These are phyloP conservation scores for Echinometra lucunter DNA, from an alignment of 53 echinoderm and acorn worm species.

Conservation along the genomic window DNA sequence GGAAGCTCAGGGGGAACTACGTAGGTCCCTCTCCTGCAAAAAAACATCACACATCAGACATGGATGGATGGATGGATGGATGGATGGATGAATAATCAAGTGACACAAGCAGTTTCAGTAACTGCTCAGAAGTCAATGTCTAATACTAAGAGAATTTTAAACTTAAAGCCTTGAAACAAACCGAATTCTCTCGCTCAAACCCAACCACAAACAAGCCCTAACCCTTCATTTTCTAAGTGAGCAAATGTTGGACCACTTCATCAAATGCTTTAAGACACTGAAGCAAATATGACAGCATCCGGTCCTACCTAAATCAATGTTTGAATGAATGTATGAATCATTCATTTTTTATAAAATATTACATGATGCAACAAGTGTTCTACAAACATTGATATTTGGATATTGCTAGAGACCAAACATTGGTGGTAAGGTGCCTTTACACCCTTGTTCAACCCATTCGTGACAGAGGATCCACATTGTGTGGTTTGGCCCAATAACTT, in stretches of 20 bases:
- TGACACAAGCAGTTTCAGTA: too few relatives aligned
- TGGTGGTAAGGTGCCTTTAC: background rate
- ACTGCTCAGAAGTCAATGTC: too few relatives aligned
- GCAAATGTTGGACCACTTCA: too few relatives aligned
- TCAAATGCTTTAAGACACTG: background rate
- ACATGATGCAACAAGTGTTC: background rate
- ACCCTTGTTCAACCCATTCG: background rate
- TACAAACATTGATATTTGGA: background rate
- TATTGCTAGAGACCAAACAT: background rate
- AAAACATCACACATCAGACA: conserved; percentile 20
- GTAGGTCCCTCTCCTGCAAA: conserved; percentile 85
- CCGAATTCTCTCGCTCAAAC: too few relatives aligned
- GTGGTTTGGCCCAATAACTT: too few relatives aligned
- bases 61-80: background rate
- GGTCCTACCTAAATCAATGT: background rate
- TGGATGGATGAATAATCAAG: background rate
- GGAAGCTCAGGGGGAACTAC: conserved; percentile 78
- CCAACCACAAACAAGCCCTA: too few relatives aligned
- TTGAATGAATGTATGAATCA: conserved; percentile 13
- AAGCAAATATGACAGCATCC: background rate
- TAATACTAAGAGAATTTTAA: too few relatives aligned
- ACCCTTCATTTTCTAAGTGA: too few relatives aligned
- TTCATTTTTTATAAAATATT: background rate
- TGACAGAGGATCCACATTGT: too few relatives aligned
- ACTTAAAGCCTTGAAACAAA: too few relatives aligned